Evolutionary conservation across 1,140 invertebrate species (phyloP), one percentile per base, ranked within the genome.

Genomic region (Metopolophium dirhodum): DNA sequence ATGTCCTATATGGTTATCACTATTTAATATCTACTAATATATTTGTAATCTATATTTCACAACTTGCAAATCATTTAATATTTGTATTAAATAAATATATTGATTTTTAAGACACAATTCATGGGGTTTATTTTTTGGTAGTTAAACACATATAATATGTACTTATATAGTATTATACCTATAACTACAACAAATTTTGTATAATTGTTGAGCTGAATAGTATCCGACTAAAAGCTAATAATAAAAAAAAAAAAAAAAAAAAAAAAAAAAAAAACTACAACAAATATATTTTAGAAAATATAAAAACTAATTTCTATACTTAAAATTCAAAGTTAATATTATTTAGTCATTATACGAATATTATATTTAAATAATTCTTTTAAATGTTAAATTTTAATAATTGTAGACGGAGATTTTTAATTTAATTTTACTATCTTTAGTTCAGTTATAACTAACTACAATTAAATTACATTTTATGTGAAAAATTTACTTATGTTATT

Each of bases 361-460:
- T 88, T 49, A n/a, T 22, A 41, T 88, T 54, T 87, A 35, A 51
- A 30, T 87, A 87, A n/a, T 87, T 49, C 86, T 87, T 87, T 47
- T 7, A n/a, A 37, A 87, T n/a, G 22, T 68, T 68, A 30, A 68
- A n/a, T 68, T 30, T n/a, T 30, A 30, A 68, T n/a, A 87, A 51
- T 88, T 20, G 35, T 88, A 23, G 14, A 49, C 9, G 49, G 11
- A 68, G 2, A 68, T 68, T 68, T 61, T 68, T 68, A 68, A 68
- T n/a, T 68, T n/a, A n/a, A 68, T 68, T 68, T 68, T 30, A 30
- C 61, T 68, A 68, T 30, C 30, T 57, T 57, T 26, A 57, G 23
- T 68, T 68, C 61, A 68, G 61, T n/a, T 68, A 68, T n/a, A 68
- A 68, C 61, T 68, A 68, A 51, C 49, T 51, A 18, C 9, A 30